These are phyloP conservation scores for Epizoanthus ramosus DNA, from an alignment of 92 coral and sea anemone species.

Conservation along the genomic window DNA sequence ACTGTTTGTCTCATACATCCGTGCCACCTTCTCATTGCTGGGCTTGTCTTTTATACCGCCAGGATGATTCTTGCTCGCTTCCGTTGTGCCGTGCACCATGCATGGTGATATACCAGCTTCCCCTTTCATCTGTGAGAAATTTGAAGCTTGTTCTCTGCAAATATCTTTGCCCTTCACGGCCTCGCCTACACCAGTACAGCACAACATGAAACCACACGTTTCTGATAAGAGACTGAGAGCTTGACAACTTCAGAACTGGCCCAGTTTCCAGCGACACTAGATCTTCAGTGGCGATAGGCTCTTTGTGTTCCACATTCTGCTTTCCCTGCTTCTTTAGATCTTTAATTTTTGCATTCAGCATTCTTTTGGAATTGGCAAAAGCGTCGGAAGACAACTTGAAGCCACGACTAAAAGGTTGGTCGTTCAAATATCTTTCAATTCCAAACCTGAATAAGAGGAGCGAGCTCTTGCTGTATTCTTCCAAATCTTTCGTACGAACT, in stretches of 20 bases:
- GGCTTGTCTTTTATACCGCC: conserved; percentile 51
- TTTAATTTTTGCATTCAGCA: conserved; percentile 51
- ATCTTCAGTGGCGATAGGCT: conserved; percentile 45
- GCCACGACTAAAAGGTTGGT: conserved; percentile 46
- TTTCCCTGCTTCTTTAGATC: conserved; percentile 53
- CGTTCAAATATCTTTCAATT: conserved; percentile 38
- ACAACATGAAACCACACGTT: conserved; percentile 38
- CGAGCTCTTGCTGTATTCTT: conserved; percentile 51
- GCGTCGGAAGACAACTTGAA: conserved; percentile 28
- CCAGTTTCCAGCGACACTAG: conserved; percentile 36
- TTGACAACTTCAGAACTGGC: conserved; percentile 21
- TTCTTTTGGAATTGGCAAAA: conserved; percentile 45
- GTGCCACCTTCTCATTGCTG: conserved; percentile 43
- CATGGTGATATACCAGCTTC: conserved; percentile 29
- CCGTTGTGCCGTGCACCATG: conserved; percentile 49
- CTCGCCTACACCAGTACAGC: conserved; percentile 37
- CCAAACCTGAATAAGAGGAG: conserved; percentile 35
- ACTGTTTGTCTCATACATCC: conserved; percentile 54
- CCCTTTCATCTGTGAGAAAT: conserved; percentile 22
- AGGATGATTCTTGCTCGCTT: conserved; percentile 42
- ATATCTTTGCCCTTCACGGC: conserved; percentile 42
- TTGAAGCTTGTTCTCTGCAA: conserved; percentile 21
- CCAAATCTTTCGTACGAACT: conserved; percentile 41
- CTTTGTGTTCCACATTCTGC: conserved; percentile 58
- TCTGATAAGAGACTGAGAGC: conserved; percentile 47